A percentile compares a stretch with the other conserved stretches of the same genome.
Conservation (phyloP, 2,888 invertebrate species). For the Apodemia mormo region DNA sequence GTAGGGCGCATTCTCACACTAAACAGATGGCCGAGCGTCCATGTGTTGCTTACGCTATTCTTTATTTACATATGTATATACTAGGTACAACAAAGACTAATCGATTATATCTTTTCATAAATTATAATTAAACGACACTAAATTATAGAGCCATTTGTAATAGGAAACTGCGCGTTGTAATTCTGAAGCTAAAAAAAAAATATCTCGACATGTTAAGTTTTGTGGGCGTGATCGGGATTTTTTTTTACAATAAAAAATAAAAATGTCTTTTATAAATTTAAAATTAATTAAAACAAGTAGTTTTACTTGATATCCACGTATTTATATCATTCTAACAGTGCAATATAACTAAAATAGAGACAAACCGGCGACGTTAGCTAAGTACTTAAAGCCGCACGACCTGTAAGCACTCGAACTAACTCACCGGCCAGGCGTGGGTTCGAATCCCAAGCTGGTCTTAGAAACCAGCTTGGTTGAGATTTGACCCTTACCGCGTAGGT, state of each 20-base stretch:
- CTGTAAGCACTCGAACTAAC: conserved; percentile 8
- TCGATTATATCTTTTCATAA: not conserved
- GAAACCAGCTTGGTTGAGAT: not conserved
- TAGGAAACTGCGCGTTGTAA: no score
- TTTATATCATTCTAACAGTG: conserved; percentile 1
- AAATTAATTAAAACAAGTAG: conserved; percentile 2
- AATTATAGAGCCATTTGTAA: no score
- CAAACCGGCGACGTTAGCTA: no score
- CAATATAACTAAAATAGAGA: conserved; percentile 3
- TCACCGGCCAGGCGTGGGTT: not conserved
- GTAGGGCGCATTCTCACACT: no score
- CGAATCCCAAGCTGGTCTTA: no score
- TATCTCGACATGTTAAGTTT: not conserved
- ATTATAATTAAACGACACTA: not conserved
- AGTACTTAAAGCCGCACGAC: not conserved
- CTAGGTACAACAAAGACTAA: not conserved
- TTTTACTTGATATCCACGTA: conserved; percentile 8
- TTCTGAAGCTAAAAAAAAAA: no score
- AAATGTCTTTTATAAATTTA: conserved; percentile 5
- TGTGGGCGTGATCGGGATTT: not conserved
- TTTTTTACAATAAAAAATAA: conserved; percentile 3
- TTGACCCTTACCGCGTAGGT: not conserved
- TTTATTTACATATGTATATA: not conserved
- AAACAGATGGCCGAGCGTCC: no score
- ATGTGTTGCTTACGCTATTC: no score